These are phyloP conservation scores for Lasius fuliginosus DNA, from an alignment of 2,888 invertebrate species.

Conservation along the genomic window DNA sequence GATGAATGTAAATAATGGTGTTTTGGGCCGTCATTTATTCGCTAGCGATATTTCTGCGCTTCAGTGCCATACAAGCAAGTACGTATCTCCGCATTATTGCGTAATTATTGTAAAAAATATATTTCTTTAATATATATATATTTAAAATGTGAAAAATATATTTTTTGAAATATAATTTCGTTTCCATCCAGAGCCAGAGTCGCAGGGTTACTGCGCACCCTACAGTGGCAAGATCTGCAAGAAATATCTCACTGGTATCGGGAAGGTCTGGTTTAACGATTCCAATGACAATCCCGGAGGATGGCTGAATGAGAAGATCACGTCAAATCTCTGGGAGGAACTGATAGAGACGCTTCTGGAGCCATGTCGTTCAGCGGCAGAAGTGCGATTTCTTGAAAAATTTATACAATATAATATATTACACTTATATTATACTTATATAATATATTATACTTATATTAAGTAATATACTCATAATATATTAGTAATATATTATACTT, in stretches of 20 bases:
- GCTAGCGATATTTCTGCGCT: slow-evolving; percentile 69
- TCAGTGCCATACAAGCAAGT: slow-evolving; percentile 69
- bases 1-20: slow-evolving; percentile 73
- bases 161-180: not conserved
- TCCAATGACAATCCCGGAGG: slow-evolving; percentile 90
- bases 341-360: slow-evolving; percentile 93
- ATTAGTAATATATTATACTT: too few relatives aligned
- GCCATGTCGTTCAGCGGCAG: slow-evolving; percentile 95
- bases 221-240: slow-evolving; percentile 95
- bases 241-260: slow-evolving; percentile 89
- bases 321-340: slow-evolving; percentile 94
- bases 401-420: not conserved
- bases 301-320: slow-evolving; percentile 94
- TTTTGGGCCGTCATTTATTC: slow-evolving; percentile 68
- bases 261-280: slow-evolving; percentile 92
- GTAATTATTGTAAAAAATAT: not conserved
- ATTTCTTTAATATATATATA: too few relatives aligned
- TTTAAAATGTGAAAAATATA: too few relatives aligned
- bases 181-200: slow-evolving; percentile 64
- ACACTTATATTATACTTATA: too few relatives aligned
- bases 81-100: slow-evolving; percentile 56
- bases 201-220: slow-evolving; percentile 92
- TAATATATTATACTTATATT: too few relatives aligned
- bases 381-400: slow-evolving; percentile 87
- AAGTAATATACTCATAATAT: too few relatives aligned